Percentiles rank a stretch among this genome's conserved stretches.
These are phyloP conservation scores for Leptestheria dahalacensis DNA, from an alignment of 1,140 invertebrate species.

Conservation along the genomic window DNA sequence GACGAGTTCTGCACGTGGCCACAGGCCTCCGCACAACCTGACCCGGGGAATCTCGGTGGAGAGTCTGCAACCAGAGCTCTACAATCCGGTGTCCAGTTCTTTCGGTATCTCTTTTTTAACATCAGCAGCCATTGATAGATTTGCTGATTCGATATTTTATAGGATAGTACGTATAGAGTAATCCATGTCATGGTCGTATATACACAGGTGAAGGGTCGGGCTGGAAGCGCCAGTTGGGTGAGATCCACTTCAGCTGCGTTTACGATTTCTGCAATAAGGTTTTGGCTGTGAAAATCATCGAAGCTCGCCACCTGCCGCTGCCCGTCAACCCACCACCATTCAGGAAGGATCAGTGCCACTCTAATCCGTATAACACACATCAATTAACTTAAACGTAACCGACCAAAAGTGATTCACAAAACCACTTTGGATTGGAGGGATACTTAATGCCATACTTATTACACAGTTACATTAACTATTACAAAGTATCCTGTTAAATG, in stretches of 20 bases:
- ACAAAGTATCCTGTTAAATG: neutral
- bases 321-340: slow-evolving; percentile 28
- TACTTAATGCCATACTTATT: neutral
- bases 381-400: no score
- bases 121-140: no score
- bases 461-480: neutral
- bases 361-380: slow-evolving; percentile 29
- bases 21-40: neutral
- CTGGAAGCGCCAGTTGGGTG: slow-evolving; percentile 26
- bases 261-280: slow-evolving; percentile 28
- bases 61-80: slow-evolving; percentile 5
- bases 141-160: no score
- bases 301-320: slow-evolving; percentile 29
- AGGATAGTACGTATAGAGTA: no score
- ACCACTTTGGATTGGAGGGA: neutral
- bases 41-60: slow-evolving; percentile 1
- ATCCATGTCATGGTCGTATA: no score
- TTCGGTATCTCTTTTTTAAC: no score
- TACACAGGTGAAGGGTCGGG: slow-evolving; percentile 17
- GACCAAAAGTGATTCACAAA: no score
- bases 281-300: slow-evolving; percentile 30
- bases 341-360: slow-evolving; percentile 30
- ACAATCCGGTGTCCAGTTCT: neutral
- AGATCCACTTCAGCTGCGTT: slow-evolving; percentile 30
- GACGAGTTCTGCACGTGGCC: neutral